A percentile compares a stretch with the other conserved stretches of the same genome.
These are phyloP conservation scores for Chrysopilus asiliformis DNA, from an alignment of 2,888 invertebrate genomes.

Conservation along the genomic window DNA sequence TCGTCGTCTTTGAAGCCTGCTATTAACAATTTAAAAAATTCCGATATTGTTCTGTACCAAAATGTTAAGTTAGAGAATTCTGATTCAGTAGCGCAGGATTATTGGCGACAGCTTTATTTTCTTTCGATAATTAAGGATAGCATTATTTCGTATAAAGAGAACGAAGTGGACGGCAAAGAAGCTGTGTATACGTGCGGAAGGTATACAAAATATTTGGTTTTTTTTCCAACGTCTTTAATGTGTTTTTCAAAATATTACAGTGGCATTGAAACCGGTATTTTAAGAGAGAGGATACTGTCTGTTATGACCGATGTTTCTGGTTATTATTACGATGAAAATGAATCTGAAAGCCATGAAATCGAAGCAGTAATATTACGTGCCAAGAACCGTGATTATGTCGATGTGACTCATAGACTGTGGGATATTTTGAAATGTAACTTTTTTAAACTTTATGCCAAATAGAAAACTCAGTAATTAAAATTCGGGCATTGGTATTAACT, in stretches of 20 bases:
- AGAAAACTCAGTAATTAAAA: no score
- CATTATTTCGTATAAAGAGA: slow-evolving; percentile 25
- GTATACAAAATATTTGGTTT: slow-evolving; percentile 13
- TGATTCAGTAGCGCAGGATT: slow-evolving; percentile 22
- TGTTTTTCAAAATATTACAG: slow-evolving; percentile 10
- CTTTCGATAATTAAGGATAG: slow-evolving; percentile 29
- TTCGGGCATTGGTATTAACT: no score
- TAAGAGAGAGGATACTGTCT: slow-evolving; percentile 25
- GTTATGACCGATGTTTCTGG: slow-evolving; percentile 27
- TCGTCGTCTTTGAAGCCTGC: slow-evolving; percentile 17
- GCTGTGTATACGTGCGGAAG: slow-evolving; percentile 27
- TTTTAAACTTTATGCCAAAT: slow-evolving; percentile 1
- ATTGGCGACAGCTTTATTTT: slow-evolving; percentile 28
- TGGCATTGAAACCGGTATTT: slow-evolving; percentile 25
- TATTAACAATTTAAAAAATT: slow-evolving; percentile 24
- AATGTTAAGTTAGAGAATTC: slow-evolving; percentile 23
- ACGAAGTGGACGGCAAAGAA: slow-evolving; percentile 18
- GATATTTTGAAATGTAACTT: slow-evolving; percentile 27
- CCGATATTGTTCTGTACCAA: slow-evolving; percentile 27
- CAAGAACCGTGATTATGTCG: slow-evolving; percentile 22
- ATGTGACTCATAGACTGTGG: slow-evolving; percentile 34
- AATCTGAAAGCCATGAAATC: slow-evolving; percentile 23
- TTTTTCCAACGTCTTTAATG: neutral
- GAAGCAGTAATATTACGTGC: slow-evolving; percentile 28
- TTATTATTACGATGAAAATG: slow-evolving; percentile 17